These are phyloP conservation scores for Caenorhabditis briggsae DNA, from an alignment of 1,140 invertebrate genomes.

Conservation along the genomic window DNA sequence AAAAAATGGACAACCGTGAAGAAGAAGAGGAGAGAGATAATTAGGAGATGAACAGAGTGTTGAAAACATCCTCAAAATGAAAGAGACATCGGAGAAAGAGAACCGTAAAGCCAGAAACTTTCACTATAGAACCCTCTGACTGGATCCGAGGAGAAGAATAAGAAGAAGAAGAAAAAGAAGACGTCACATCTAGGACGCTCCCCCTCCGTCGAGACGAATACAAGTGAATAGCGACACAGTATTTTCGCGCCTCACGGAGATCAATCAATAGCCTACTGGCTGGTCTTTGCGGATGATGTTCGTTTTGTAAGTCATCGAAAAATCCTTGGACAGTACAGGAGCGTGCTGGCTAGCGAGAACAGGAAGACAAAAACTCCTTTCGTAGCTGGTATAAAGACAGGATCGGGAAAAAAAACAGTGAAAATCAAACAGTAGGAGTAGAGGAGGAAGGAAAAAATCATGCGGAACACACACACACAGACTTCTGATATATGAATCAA, in stretches of 20 bases:
- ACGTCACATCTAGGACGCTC: conserved; percentile 48
- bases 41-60: conserved; percentile 8
- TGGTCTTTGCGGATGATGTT: background rate
- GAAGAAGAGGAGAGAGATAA: conserved; percentile 20
- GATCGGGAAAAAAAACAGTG: conserved; percentile 29
- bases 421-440: conserved; percentile 44
- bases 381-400: background rate
- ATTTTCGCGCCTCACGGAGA: background rate
- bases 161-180: background rate
- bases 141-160: background rate
- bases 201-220: background rate
- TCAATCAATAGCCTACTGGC: conserved; percentile 12
- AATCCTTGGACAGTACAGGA: background rate
- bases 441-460: background rate
- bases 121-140: background rate
- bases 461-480: conserved; percentile 37
- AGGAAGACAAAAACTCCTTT: conserved; percentile 13
- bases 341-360: background rate
- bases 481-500: conserved; percentile 51
- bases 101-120: conserved; percentile 45
- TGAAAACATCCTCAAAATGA: background rate
- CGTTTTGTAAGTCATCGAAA: conserved; percentile 23
- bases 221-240: conserved; percentile 14
- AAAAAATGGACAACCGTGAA: conserved; percentile 18
- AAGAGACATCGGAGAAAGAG: conserved; percentile 33